Evolutionary conservation across 2,113 vertebrate species (phyloP), one percentile per base, ranked within the genome.

Genomic region (Pyrgilauda ruficollis): DNA sequence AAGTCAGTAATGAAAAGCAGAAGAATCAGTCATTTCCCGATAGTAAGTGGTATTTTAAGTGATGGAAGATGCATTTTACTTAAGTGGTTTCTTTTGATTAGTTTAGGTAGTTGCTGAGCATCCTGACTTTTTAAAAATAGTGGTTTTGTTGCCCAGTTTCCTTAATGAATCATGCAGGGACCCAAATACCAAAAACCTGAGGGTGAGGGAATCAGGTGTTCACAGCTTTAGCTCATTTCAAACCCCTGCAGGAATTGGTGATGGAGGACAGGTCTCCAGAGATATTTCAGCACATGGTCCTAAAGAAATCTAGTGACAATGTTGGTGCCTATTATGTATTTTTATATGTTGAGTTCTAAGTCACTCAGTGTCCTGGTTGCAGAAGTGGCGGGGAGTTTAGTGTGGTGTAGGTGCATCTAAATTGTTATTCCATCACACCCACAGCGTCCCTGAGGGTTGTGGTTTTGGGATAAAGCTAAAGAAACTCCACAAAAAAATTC

Each of bases 171-270:
- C 21, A 10, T 8, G 1, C 30, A 78, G 44, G 18, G 23, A 59
- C 58, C 39, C 21, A 68, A 55, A 69, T 31, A 41, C 5, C 0
- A 0, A 67, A 22, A 77, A 5, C 10, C 15, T 66, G 37, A 74
- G 31, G 4, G 1, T 41, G 37, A 77, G 11, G 18, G n/a, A 72
- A 11, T 31, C 28, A 63, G 15, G 15, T 59, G 19, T 37, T 37
- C 7, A 26, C 37, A 49, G 21, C 7, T 78, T 81, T 31, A 78
- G 53, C 52, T 72, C 21, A 37, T 21, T 55, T 68, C 27, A 72
- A 80, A 49, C 44, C 24, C 31, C 58, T 49, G n/a, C 11, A 75
- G 67, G 46, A 63, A 14, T 0, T 56, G 8, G 8, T 16, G 55
- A 39, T 3, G 31, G 20, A 68, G 10, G 13, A 10, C 33, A 94